Conservation (phyloP, 37 sponge, comb jelly and placozoan genomes). For the Aplysina aerophoba region DNA sequence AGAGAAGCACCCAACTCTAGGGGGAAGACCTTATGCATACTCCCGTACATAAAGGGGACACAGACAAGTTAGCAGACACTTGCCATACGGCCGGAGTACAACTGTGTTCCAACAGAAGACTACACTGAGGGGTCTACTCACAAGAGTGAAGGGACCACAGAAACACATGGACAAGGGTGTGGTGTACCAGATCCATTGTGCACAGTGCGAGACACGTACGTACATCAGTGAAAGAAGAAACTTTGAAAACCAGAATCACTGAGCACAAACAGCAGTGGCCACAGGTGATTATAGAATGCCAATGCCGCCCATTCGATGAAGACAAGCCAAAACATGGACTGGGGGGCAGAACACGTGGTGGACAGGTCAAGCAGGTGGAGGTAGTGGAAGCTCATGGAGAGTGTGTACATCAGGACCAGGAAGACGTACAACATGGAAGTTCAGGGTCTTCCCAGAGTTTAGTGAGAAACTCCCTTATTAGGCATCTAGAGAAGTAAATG, state of each 20-base stretch:
- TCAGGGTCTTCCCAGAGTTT: no score
- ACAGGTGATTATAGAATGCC: neutral
- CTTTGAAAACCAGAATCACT: neutral
- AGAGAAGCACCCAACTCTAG: neutral
- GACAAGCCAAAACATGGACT: neutral
- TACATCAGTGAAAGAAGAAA: neutral
- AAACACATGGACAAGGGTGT: neutral
- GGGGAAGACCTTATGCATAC: neutral
- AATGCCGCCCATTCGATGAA: neutral
- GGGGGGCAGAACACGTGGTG: neutral
- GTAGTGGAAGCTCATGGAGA: no score
- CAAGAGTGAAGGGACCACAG: neutral
- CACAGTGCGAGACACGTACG: no score
- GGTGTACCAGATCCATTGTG: neutral
- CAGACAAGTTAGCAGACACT: conserved; percentile 3
- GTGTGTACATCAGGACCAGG: no score
- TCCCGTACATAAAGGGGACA: neutral
- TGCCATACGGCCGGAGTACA: neutral
- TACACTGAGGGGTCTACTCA: neutral
- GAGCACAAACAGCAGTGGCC: neutral
- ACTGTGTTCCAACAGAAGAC: neutral
- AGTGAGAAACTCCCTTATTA: no score
- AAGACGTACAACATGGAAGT: no score
- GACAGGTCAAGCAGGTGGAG: conserved; percentile 8
- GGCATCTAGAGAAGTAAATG: no score